Percentiles rank a stretch among this genome's conserved stretches.
These are phyloP conservation scores for Umimayanthus kanabou DNA, from an alignment of 92 coral and sea anemone species.

Conservation along the genomic window DNA sequence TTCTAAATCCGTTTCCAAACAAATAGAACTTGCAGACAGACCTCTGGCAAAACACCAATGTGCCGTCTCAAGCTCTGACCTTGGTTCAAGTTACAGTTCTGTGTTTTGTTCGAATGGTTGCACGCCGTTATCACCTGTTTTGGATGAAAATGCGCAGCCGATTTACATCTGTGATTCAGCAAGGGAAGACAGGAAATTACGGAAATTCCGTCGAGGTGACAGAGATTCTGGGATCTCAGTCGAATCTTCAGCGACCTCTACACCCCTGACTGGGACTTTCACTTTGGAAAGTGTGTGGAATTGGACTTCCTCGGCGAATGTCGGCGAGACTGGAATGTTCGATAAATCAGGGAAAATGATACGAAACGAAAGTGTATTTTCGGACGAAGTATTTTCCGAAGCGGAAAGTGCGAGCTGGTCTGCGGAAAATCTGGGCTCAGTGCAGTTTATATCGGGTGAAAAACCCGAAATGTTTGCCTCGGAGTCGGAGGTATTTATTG, in stretches of 20 bases:
- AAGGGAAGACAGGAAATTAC: not conserved
- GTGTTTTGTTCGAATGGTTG: not conserved
- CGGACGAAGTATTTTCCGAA: slow-evolving; percentile 32
- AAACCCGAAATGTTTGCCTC: not conserved
- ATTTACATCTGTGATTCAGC: not conserved
- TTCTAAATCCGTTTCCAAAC: slow-evolving; percentile 26
- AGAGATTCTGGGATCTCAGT: slow-evolving; percentile 45
- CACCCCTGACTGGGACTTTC: slow-evolving; percentile 18
- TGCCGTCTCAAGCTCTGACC: not conserved
- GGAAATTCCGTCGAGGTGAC: slow-evolving; percentile 30
- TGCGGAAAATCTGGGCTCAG: slow-evolving; percentile 1
- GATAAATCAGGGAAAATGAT: not conserved
- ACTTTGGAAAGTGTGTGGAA: slow-evolving; percentile 32
- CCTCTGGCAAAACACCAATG: not conserved
- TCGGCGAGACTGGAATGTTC: not conserved
- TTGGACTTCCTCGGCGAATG: slow-evolving; percentile 1
- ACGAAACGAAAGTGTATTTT: slow-evolving; percentile 16
- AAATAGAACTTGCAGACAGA: not conserved
- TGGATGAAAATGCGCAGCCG: not conserved
- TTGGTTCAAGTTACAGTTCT: slow-evolving; percentile 1
- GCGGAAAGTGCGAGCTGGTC: not conserved
- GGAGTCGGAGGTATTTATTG: not conserved
- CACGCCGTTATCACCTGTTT: not conserved
- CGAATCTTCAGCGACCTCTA: not conserved
- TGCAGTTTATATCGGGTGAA: slow-evolving; percentile 22